Percentiles rank a stretch among this genome's conserved stretches.
Evolutionary conservation across 2,888 invertebrate species (phyloP).

Genomic region (Lithophane semibrunnea): DNA sequence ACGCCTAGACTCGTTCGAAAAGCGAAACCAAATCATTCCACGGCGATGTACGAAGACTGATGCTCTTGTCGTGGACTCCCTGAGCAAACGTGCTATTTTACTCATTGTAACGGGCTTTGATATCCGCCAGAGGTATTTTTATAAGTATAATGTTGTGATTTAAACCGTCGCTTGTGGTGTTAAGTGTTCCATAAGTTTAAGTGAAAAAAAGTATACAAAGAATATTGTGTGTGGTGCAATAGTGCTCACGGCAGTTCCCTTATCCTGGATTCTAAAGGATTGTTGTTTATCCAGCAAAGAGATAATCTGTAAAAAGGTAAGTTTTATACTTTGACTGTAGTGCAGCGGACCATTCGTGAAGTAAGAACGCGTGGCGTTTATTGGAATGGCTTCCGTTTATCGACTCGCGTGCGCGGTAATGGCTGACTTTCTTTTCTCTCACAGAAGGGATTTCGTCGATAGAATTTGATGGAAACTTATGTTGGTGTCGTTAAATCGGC

Average conservation of each 20-base stretch:
- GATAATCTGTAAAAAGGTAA: constrained; percentile 82
- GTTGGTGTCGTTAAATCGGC: constrained; percentile 60
- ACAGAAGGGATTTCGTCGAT: constrained; percentile 72
- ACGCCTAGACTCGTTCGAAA: constrained; percentile 90
- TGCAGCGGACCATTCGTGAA: constrained; percentile 52
- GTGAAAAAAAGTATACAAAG: constrained; percentile 81
- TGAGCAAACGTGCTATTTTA: constrained; percentile 87
- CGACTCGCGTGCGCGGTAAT: constrained; percentile 90
- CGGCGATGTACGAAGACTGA: constrained; percentile 89
- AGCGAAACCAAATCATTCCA: constrained; percentile 89
- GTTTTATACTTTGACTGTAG: constrained; percentile 69
- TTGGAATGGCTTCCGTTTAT: constrained; percentile 89
- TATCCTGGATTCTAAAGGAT: constrained; percentile 87
- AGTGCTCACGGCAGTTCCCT: constrained; percentile 81
- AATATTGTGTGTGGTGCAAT: constrained; percentile 87
- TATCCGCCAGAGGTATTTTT: constrained; percentile 82
- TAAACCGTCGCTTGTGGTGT: constrained; percentile 84
- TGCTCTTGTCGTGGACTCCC: constrained; percentile 88
- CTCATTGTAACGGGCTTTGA: constrained; percentile 84
- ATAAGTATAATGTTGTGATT: constrained; percentile 87
- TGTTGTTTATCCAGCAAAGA: constrained; percentile 79
- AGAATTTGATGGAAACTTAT: constrained; percentile 63
- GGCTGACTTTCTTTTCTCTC: constrained; percentile 87
- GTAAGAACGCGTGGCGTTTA: constrained; percentile 82
- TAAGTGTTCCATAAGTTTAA: constrained; percentile 83